Evolutionary conservation across 1,140 invertebrate species (phyloP).

Genomic region (Pteromalus puparum): DNA sequence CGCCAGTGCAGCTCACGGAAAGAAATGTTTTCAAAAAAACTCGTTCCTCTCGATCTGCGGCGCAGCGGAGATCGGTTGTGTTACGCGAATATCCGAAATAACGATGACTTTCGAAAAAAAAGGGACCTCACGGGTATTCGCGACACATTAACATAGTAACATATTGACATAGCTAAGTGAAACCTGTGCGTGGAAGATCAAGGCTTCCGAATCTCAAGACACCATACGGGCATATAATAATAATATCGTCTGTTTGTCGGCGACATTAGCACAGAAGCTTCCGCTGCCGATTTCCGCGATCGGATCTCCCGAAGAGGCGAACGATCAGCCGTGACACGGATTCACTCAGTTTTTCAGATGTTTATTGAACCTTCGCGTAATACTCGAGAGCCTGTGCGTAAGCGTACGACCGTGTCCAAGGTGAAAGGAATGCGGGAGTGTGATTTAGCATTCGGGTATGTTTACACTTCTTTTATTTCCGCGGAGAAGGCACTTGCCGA

Average conservation of each 20-base stretch:
- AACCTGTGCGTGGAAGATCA: not conserved
- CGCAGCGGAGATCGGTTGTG: not conserved
- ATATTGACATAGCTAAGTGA: not conserved
- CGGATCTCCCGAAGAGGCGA: not conserved
- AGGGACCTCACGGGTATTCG: not conserved
- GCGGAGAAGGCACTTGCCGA: not conserved
- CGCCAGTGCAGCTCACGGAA: too few species aligned
- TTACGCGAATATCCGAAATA: not conserved
- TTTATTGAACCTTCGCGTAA: constrained; percentile 23
- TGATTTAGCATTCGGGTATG: not conserved
- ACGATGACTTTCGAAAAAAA: not conserved
- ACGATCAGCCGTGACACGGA: constrained; percentile 54
- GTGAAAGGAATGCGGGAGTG: not conserved
- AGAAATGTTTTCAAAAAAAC: not conserved
- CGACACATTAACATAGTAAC: constrained; percentile 4
- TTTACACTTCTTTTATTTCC: not conserved
- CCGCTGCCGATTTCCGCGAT: not conserved
- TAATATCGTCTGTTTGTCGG: not conserved
- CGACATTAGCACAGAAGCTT: not conserved
- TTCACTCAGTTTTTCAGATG: constrained; percentile 45
- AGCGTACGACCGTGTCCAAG: not conserved
- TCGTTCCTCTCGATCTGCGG: not conserved
- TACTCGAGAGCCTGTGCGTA: too few species aligned
- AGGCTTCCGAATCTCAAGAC: not conserved
- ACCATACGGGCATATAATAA: too few species aligned